Conservation (phyloP, 2,113 vertebrate genomes). For the Tetrax tetrax region DNA sequence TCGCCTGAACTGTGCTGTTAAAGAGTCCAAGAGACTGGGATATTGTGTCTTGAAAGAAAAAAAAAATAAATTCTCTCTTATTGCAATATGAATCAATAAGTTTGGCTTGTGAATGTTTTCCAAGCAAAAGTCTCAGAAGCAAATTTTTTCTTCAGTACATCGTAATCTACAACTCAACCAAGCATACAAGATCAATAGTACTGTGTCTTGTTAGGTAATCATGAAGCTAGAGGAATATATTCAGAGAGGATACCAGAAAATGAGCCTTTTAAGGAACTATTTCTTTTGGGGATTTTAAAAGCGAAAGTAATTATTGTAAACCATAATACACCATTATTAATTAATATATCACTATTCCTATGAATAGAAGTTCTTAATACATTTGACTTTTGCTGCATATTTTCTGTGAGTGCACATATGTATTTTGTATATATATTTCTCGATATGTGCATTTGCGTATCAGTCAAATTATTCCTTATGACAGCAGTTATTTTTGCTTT, state of each 20-base stretch:
- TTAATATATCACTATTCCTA: not conserved
- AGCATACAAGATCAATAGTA: conserved; percentile 24
- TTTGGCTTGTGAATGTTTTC: conserved; percentile 26
- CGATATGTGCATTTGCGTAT: not conserved
- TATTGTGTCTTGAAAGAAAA: not conserved
- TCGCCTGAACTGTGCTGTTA: not conserved
- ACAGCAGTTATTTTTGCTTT: not conserved
- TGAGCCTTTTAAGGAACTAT: not conserved
- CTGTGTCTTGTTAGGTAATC: conserved; percentile 16
- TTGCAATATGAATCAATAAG: not conserved
- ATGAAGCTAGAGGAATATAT: not conserved
- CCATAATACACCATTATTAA: not conserved
- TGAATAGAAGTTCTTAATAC: not conserved
- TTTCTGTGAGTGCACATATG: not conserved
- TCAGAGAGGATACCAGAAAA: not conserved
- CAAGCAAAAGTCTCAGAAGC: not conserved
- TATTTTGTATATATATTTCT: not conserved
- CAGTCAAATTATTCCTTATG: not conserved
- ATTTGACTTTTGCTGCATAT: not conserved
- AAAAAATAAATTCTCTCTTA: not conserved
- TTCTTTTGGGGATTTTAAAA: not conserved
- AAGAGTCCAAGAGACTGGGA: not conserved
- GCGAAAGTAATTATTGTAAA: not conserved
- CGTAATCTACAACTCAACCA: conserved; percentile 31
- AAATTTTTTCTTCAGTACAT: not conserved